Percentiles rank a stretch among this genome's conserved stretches.
Evolutionary conservation across 2,113 vertebrate genomes (phyloP).

Genomic region (Eulemur macaco): DNA sequence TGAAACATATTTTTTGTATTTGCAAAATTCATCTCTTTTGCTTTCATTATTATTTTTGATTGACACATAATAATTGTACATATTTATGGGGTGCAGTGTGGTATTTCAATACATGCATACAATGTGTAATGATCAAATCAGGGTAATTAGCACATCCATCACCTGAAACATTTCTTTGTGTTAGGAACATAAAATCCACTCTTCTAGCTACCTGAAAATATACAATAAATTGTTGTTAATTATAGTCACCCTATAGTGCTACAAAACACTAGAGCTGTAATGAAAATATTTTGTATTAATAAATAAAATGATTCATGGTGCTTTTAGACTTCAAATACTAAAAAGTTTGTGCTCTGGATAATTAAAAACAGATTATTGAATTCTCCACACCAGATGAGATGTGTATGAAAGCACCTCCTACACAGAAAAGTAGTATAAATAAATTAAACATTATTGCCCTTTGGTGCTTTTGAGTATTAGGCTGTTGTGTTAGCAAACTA

Average conservation of each 20-base stretch:
- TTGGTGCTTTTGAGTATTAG: background rate
- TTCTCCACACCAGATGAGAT: background rate
- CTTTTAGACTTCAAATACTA: constrained; percentile 26
- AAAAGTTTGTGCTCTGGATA: constrained; percentile 11
- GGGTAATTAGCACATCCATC: background rate
- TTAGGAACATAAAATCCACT: background rate
- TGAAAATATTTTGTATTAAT: background rate
- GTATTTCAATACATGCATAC: background rate
- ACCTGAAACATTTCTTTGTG: background rate
- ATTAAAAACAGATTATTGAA: constrained; percentile 22
- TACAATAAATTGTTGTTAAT: background rate
- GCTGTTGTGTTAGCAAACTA: background rate
- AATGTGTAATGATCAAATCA: background rate
- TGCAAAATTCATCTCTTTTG: background rate
- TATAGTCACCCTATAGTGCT: background rate
- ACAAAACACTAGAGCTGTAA: background rate
- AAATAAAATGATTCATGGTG: constrained; percentile 12
- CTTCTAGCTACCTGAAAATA: background rate
- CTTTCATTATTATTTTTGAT: background rate
- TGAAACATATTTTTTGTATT: background rate
- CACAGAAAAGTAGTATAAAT: background rate
- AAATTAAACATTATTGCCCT: background rate
- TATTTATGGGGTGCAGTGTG: background rate
- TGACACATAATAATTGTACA: background rate
- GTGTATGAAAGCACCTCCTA: background rate